phyloP scores from a whole-genome alignment of 2,888 invertebrate genomes.

The Abscondita cerata region DNA sequence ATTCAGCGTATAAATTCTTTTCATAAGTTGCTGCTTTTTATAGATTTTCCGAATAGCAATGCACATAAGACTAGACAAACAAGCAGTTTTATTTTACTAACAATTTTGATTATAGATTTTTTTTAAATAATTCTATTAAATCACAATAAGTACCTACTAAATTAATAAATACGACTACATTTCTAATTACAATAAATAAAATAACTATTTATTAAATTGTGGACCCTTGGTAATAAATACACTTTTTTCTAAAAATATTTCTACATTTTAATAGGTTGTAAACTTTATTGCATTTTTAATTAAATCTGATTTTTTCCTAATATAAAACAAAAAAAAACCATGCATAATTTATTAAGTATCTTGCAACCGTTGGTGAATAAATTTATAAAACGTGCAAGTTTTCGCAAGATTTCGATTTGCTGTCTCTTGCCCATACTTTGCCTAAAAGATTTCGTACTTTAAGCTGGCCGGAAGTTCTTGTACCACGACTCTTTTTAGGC shows the following conservation, averaged over 20 bases:
- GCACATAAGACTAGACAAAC: background rate
- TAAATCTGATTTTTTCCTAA: too few relatives aligned
- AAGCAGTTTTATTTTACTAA: background rate
- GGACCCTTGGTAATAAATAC: conserved; percentile 26
- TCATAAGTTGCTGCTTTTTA: too few relatives aligned
- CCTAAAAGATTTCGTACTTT: conserved; percentile 82
- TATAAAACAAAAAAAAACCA: too few relatives aligned
- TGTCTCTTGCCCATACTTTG: conserved; percentile 88
- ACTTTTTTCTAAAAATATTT: conserved; percentile 9
- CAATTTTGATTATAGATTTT: conserved; percentile 4
- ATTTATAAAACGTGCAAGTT: conserved; percentile 87
- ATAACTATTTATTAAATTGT: conserved; percentile 16
- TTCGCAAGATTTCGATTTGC: conserved; percentile 91
- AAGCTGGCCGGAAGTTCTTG: conserved; percentile 67
- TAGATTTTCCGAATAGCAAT: too few relatives aligned
- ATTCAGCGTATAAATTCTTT: too few relatives aligned
- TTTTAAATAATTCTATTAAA: conserved; percentile 4
- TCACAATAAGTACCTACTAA: background rate
- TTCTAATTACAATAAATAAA: background rate
- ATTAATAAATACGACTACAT: background rate
- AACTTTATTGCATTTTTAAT: conserved; percentile 10
- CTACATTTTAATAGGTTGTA: background rate
- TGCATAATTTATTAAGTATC: too few relatives aligned
- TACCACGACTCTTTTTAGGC: conserved; percentile 66
- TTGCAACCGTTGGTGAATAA: too few relatives aligned